These are phyloP conservation scores for Nerophis lumbriciformis DNA, from an alignment of 2,113 vertebrate species.

Conservation along the genomic window DNA sequence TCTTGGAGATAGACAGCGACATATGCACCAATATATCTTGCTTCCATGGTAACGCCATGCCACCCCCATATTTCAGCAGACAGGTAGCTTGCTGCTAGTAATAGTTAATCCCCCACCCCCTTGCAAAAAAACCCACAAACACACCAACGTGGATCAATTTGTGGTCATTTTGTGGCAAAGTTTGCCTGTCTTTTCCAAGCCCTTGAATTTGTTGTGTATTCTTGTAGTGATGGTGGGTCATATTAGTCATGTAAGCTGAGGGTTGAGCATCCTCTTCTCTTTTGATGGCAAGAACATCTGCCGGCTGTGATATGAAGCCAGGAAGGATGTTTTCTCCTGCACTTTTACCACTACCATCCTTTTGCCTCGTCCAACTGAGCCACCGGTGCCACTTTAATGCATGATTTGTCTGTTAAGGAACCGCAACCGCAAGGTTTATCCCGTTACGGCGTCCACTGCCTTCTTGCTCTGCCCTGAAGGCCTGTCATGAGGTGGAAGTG, in stretches of 20 bases:
- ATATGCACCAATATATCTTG: conserved; percentile 35
- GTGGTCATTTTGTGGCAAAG: conserved; percentile 44
- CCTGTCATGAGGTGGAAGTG: conserved; percentile 16
- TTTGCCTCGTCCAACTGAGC: too few species aligned
- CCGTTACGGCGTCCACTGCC: not conserved
- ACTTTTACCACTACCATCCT: conserved; percentile 25
- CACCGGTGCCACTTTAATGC: conserved; percentile 73
- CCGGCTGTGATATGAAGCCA: conserved; percentile 65
- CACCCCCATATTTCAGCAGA: conserved; percentile 17
- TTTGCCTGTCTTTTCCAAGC: conserved; percentile 37
- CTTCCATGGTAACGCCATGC: conserved; percentile 57
- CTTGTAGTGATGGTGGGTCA: conserved; percentile 25
- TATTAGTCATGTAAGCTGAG: conserved; percentile 59
- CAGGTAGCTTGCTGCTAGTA: conserved; percentile 26
- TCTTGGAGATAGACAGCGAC: conserved; percentile 36
- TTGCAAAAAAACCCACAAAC: conserved; percentile 7
- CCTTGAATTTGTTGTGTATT: conserved; percentile 10
- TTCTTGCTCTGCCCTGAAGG: conserved; percentile 6
- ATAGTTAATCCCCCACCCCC: conserved; percentile 2
- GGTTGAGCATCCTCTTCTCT: conserved; percentile 52
- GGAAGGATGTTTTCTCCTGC: conserved; percentile 45
- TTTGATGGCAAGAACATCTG: conserved; percentile 69
- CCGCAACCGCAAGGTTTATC: conserved; percentile 50
- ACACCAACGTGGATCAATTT: conserved; percentile 47
- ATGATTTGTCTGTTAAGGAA: conserved; percentile 72